A percentile compares a stretch with the other conserved stretches of the same genome.
phyloP scores from a whole-genome alignment of 2,888 invertebrate species.

The Ichneumon xanthorius region DNA sequence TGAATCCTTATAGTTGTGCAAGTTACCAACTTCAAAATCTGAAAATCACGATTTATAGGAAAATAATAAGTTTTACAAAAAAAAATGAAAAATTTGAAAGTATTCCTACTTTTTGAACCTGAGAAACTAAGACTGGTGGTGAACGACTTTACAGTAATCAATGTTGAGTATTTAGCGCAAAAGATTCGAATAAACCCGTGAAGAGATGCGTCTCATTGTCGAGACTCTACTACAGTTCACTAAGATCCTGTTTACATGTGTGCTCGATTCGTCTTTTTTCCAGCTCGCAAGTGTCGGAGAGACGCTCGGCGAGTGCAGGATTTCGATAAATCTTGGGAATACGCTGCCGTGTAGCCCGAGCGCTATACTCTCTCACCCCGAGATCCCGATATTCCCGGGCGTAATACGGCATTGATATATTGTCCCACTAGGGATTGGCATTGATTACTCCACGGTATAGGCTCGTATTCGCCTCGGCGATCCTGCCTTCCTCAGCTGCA shows the following conservation, averaged over 20 bases:
- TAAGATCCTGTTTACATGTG: neutral
- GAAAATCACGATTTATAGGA: too few species aligned
- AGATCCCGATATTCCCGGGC: conserved; percentile 35
- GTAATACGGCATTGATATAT: conserved; percentile 59
- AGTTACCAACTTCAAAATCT: too few species aligned
- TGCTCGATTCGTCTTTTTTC: conserved; percentile 24
- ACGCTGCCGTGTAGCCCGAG: conserved; percentile 4
- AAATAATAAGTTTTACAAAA: too few species aligned
- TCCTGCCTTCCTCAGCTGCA: conserved; percentile 13
- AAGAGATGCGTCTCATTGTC: neutral
- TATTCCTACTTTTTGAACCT: too few species aligned
- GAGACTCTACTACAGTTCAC: neutral
- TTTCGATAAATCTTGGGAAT: conserved; percentile 45
- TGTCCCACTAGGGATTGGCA: conserved; percentile 44
- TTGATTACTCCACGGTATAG: conserved; percentile 48
- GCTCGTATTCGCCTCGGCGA: conserved; percentile 16
- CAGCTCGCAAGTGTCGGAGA: neutral
- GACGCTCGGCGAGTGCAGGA: neutral
- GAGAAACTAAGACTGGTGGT: too few species aligned
- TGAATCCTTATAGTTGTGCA: too few species aligned
- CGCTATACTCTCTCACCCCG: conserved; percentile 10
- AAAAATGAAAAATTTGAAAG: too few species aligned
- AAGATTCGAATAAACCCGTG: too few species aligned
- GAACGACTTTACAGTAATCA: too few species aligned
- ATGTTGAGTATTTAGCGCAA: too few species aligned